Conservation (phyloP, 2,113 vertebrate genomes). For the Meriones unguiculatus region DNA sequence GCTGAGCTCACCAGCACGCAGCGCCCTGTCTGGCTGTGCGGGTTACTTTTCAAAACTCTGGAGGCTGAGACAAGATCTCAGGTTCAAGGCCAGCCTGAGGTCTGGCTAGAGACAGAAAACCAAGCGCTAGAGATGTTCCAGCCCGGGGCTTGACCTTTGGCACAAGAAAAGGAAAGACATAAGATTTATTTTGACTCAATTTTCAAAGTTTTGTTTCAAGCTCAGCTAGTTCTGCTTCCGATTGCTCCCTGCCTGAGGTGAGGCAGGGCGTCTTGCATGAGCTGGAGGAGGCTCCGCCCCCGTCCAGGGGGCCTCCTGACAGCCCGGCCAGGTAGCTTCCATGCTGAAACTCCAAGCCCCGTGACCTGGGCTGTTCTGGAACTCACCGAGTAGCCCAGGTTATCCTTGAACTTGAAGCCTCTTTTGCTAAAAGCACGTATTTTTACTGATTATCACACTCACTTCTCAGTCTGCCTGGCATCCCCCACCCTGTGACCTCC, state of each 20-base stretch:
- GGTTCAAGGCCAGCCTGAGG: background rate
- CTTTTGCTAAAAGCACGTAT: background rate
- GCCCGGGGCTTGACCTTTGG: too few species aligned
- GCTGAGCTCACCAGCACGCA: too few species aligned
- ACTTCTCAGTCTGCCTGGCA: background rate
- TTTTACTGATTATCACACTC: background rate
- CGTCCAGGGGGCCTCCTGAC: too few species aligned
- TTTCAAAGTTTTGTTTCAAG: background rate
- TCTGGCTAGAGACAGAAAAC: background rate
- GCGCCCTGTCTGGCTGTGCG: background rate
- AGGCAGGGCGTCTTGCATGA: background rate
- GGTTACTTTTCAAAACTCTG: background rate
- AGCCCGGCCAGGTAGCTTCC: background rate
- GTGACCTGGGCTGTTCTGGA: background rate
- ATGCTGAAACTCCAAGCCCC: background rate
- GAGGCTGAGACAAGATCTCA: background rate
- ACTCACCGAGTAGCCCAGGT: background rate
- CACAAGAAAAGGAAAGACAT: background rate
- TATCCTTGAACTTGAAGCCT: background rate
- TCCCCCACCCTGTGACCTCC: background rate
- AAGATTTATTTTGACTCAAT: background rate
- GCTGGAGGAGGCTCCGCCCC: background rate
- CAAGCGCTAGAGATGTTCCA: background rate
- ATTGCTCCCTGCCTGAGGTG: background rate
- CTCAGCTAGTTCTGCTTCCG: background rate